Evolutionary conservation across 1,140 invertebrate genomes (phyloP).

Genomic region (Sinella curviseta): DNA sequence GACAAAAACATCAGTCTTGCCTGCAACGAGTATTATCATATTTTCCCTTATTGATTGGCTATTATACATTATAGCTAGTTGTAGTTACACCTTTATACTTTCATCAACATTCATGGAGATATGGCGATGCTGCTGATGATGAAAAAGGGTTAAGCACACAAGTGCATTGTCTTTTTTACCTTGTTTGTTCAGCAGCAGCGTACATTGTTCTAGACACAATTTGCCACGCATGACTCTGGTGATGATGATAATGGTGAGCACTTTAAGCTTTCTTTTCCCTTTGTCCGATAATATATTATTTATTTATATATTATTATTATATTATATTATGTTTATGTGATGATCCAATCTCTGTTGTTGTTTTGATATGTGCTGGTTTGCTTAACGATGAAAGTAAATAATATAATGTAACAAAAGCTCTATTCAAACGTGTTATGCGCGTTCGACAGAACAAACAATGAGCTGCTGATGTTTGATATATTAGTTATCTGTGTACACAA

Average conservation of each 20-base stretch:
- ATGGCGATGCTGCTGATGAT: neutral
- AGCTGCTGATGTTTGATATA: neutral
- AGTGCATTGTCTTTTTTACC: neutral
- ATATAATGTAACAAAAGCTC: neutral
- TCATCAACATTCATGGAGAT: neutral
- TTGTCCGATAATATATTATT: neutral
- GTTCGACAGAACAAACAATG: slow-evolving; percentile 8
- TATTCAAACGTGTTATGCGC: neutral
- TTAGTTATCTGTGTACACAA: neutral
- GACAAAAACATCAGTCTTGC: neutral
- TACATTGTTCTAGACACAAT: neutral
- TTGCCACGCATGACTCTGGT: neutral
- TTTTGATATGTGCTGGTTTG: too few relatives aligned
- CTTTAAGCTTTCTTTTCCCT: neutral
- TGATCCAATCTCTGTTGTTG: neutral
- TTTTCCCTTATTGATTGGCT: neutral
- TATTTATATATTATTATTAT: neutral
- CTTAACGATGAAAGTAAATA: too few relatives aligned
- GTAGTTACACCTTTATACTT: too few relatives aligned
- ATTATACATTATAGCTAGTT: too few relatives aligned
- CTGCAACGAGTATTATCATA: neutral
- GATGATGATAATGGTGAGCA: neutral
- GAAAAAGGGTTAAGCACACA: slow-evolving; percentile 13
- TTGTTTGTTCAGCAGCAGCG: neutral
- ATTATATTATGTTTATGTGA: neutral